These are phyloP conservation scores for Pantelozetes paolii DNA, from an alignment of 2,888 invertebrate genomes.

Conservation along the genomic window DNA sequence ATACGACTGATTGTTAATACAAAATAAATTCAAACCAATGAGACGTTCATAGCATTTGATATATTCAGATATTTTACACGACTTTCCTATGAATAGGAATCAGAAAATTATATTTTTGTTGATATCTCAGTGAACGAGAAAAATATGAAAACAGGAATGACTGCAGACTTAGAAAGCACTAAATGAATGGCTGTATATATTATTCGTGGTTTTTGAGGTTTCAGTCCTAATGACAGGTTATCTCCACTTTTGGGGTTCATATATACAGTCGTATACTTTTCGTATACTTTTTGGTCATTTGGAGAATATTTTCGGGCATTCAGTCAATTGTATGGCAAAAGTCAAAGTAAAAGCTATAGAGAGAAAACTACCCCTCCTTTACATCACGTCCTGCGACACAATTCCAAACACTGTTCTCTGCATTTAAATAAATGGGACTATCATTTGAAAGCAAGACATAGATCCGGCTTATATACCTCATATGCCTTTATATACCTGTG, in stretches of 20 bases:
- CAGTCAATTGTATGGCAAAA: not conserved
- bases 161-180: not conserved
- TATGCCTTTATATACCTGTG: too few species aligned
- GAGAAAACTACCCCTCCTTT: conserved; percentile 3
- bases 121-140: not conserved
- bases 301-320: not conserved
- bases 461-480: conserved; percentile 19
- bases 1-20: not conserved
- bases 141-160: conserved; percentile 19
- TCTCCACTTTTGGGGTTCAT: not conserved
- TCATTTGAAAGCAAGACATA: not conserved
- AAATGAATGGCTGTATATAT: conserved; percentile 9
- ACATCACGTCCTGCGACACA: conserved; percentile 17
- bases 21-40: not conserved
- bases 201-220: conserved; percentile 23
- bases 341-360: not conserved
- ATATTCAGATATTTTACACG: too few species aligned
- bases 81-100: conserved; percentile 13
- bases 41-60: not conserved
- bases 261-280: too few species aligned
- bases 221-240: conserved; percentile 20
- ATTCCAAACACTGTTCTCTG: conserved; percentile 6
- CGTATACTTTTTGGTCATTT: conserved; percentile 22
- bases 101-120: conserved; percentile 20
- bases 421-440: conserved; percentile 1